A percentile compares a stretch with the other conserved stretches of the same genome.
Evolutionary conservation across 2,113 vertebrate genomes (phyloP).

Genomic region (Leucosticte australis): DNA sequence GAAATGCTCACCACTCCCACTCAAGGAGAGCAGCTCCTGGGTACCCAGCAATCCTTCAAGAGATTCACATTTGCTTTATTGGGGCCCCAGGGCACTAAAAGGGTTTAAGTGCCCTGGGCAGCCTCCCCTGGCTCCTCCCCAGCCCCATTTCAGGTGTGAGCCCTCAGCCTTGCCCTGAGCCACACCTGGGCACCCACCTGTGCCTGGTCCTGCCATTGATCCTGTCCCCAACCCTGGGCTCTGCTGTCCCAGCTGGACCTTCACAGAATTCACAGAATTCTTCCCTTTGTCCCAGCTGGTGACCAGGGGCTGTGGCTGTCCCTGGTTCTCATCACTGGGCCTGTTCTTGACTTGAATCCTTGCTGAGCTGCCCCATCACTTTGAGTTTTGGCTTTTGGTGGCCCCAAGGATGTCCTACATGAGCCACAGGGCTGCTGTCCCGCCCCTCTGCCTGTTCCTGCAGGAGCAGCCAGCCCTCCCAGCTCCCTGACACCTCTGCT

Average conservation of each 20-base stretch:
- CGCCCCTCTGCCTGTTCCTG: rapidly evolving
- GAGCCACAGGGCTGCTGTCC: neutral
- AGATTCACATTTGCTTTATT: neutral
- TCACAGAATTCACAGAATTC: neutral
- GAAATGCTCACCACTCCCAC: rapidly evolving
- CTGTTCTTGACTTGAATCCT: rapidly evolving
- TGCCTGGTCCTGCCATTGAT: too few species aligned
- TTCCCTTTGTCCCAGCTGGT: neutral
- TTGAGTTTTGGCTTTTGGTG: neutral
- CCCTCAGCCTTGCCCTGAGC: neutral
- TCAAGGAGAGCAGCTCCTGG: rapidly evolving
- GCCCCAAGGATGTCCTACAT: neutral
- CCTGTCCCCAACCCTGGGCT: rapidly evolving
- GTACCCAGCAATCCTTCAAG: rapidly evolving
- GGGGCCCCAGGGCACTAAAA: neutral
- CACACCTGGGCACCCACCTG: neutral
- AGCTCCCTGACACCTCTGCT: neutral
- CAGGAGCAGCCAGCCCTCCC: neutral
- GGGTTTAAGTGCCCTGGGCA: neutral
- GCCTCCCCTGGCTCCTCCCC: neutral
- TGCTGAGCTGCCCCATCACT: neutral
- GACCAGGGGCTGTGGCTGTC: neutral
- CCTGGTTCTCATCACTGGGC: neutral
- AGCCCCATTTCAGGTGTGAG: neutral
- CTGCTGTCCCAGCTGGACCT: neutral